Percentiles rank a stretch among this genome's conserved stretches.
phyloP scores from a whole-genome alignment of 1,140 invertebrate genomes.

The Schlechtendalia chinensis region DNA sequence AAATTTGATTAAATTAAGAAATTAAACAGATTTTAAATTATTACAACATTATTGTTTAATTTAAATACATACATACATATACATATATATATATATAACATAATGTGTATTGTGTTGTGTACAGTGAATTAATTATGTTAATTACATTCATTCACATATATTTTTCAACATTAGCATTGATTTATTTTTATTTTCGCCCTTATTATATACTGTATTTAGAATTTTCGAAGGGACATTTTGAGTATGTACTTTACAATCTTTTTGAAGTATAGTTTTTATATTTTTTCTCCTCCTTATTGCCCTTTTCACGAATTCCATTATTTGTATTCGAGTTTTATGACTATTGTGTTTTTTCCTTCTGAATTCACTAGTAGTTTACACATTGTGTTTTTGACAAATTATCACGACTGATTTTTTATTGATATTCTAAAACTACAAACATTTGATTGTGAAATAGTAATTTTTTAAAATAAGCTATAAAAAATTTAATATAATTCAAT shows the following conservation, averaged over 20 bases:
- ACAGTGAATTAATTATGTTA: too few species aligned
- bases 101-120: background rate
- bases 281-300: background rate
- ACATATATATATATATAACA: background rate
- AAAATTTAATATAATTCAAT: too few species aligned
- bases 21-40: background rate
- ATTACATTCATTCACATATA: too few species aligned
- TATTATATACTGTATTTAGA: background rate
- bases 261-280: too few species aligned
- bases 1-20: too few species aligned
- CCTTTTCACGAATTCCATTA: background rate
- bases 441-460: too few species aligned
- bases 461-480: too few species aligned
- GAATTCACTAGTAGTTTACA: background rate
- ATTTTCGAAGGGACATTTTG: background rate
- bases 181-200: background rate
- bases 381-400: background rate
- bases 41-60: background rate
- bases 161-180: background rate
- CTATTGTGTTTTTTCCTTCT: constrained; percentile 1
- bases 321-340: background rate
- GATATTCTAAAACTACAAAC: too few species aligned
- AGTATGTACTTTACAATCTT: background rate
- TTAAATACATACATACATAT: too few species aligned
- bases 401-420: background rate